These are phyloP conservation scores for Orthosia cruda DNA, from an alignment of 2,888 invertebrate species.

Conservation along the genomic window DNA sequence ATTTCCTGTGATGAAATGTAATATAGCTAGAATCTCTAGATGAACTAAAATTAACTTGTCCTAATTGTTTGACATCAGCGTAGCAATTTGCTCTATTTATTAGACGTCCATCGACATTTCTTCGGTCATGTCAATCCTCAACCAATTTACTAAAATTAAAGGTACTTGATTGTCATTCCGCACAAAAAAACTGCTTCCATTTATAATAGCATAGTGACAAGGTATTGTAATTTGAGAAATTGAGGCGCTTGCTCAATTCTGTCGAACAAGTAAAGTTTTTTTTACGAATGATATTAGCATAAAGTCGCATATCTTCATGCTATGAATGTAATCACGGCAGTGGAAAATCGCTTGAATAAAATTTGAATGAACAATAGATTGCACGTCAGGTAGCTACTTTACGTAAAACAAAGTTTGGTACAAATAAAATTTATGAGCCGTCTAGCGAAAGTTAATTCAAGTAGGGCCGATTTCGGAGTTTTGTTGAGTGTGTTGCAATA, in stretches of 20 bases:
- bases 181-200: background rate
- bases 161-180: conserved; percentile 1
- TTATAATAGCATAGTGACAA: conserved; percentile 8
- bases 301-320: conserved; percentile 60
- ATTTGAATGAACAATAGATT: conserved; percentile 58
- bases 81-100: background rate
- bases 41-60: background rate
- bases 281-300: conserved; percentile 43
- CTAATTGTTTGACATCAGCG: background rate
- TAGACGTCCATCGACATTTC: background rate
- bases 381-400: conserved; percentile 37
- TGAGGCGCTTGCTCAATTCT: conserved; percentile 31
- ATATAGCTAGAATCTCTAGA: background rate
- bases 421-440: conserved; percentile 62
- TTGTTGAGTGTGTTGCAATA: conserved; percentile 23
- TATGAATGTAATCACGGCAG: conserved; percentile 43
- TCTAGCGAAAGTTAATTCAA: conserved; percentile 57
- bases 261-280: conserved; percentile 22
- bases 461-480: conserved; percentile 33
- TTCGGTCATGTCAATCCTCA: background rate
- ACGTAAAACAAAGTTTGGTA: conserved; percentile 45
- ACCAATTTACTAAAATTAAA: no score
- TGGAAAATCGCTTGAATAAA: conserved; percentile 61
- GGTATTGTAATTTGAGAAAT: conserved; percentile 53
- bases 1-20: background rate